A percentile compares a stretch with the other conserved stretches of the same genome.
phyloP scores from a whole-genome alignment of 2,888 invertebrate species.

The Trileptium ribeirensis region DNA sequence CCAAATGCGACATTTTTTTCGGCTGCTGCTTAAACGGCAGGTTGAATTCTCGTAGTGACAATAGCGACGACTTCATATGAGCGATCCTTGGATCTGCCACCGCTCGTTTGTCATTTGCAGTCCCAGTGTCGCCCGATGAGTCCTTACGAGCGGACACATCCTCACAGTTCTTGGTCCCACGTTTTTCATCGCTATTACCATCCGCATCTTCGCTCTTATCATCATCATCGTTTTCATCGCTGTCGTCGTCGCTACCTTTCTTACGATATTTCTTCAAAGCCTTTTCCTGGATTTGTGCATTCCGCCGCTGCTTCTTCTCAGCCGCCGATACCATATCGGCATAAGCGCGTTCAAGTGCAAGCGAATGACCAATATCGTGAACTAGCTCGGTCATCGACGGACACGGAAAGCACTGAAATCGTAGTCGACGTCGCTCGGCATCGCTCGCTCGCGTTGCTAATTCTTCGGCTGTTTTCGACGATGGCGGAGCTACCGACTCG shows the following conservation, averaged over 20 bases:
- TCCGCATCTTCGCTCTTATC: neutral
- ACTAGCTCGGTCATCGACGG: slow-evolving; percentile 10
- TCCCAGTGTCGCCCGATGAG: no score
- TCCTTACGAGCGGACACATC: neutral
- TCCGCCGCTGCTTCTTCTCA: no score
- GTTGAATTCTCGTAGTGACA: neutral
- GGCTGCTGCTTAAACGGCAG: neutral
- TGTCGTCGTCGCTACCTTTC: no score
- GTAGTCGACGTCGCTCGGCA: neutral
- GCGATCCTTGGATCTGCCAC: neutral
- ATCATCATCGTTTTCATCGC: neutral
- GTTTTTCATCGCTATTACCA: neutral
- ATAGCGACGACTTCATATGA: neutral
- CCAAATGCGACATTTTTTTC: neutral
- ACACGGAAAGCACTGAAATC: slow-evolving; percentile 17
- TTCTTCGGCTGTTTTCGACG: neutral
- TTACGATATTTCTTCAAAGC: no score
- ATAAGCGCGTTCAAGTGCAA: slow-evolving; percentile 4
- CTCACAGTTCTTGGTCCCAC: neutral
- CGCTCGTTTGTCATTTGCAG: no score
- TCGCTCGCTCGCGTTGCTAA: neutral
- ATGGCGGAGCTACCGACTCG: neutral
- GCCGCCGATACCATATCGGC: slow-evolving; percentile 9
- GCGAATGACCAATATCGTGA: slow-evolving; percentile 6
- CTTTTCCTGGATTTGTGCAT: no score